Evolutionary conservation across 92 coral and sea anemone genomes (phyloP), one percentile per base, ranked within the genome.

Genomic region (Blastomussa wellsi): DNA sequence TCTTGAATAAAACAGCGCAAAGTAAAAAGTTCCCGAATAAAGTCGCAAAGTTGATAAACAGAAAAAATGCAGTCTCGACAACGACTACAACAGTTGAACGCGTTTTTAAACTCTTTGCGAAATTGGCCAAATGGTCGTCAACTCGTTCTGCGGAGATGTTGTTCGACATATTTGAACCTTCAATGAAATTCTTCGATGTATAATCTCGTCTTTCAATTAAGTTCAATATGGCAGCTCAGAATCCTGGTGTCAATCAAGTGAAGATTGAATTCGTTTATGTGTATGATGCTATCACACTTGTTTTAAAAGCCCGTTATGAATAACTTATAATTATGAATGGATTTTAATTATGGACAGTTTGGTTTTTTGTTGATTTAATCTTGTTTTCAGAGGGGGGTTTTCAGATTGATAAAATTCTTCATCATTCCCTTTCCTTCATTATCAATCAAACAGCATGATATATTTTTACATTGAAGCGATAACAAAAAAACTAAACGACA

Each of bases 1-100:
- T 88, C 59, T 65, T 79, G 55, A 84, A 69, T 71, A 88, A 64
- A 31, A 88, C 86, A 22, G 80, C 77, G 53, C 94, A 91, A 1
- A 91, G 81, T 5, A 88, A 74, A 31, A 80, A 36, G 52, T 91
- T 91, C 17, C 94, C 94, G 26, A 88, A 66, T 20, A 91, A 32
- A 5, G 88, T 55, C 19, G 89, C 72, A 22, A 84, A 39, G 80
- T 85, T 82, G 48, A 91, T 88, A 3, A 62, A 16, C 26, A 81
- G 29, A 32, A 91, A 87, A 47, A 87, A n/a, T 5, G 60, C 84
- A 4, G 89, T 73, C 85, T 91, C 94, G 24, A 79, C 66, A 0
- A 64, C 78, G 31, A 81, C 62, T 39, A 82, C 78, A 0, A 70
- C 86, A 20, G 76, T 31, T 16, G 81, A 64, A 12, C 88, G 88